Evolutionary conservation across 2,113 vertebrate genomes (phyloP), one percentile per base, ranked within the genome.

Genomic region (Alectura lathami): DNA sequence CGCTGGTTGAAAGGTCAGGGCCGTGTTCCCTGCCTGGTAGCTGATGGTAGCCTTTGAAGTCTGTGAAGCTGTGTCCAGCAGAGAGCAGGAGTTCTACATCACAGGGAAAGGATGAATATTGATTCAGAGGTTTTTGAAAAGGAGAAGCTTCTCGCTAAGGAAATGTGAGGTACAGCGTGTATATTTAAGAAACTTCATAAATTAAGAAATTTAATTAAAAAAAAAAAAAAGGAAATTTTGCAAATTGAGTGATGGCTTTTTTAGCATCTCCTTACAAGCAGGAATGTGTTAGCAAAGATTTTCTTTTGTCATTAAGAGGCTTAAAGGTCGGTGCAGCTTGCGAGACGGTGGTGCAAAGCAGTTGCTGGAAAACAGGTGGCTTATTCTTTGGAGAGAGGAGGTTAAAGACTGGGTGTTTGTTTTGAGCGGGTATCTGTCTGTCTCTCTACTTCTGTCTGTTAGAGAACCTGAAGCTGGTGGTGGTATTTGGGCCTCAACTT

Each of bases 61-160:
- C 60, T 89, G 32, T 70, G 64, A 75, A 83, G 63, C 23, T 88
- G 76, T 83, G 80, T 93, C 88, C 83, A 91, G 80, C 80, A 95
- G 96, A 91, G 92, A 93, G 85, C 86, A 93, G 92, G 70, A 89
- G 88, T 91, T 78, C 68, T 79, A 88, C 62, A 20, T 89, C 64
- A 30, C 29, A 26, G 40, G 59, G 32, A 27, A 89, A 59, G 21
- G 47, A 27, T 43, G 48, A 48, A 48, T 60, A 66, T 60, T 87
- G 75, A 29, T 81, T 59, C 86, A 80, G 40, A 77, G 57, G 7
- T 29, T 85, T 86, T 88, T 43, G 50, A 57, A 93, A 86, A 32
- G 22, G 64, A 88, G 42, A 66, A 68, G 36, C 27, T 87, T 85
- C 73, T 89, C 0, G 0, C n/a, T 79, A 66, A 89, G 54, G 11